phyloP scores from a whole-genome alignment of 2,797 vertebrate species.

The Telmatherina bonti region DNA sequence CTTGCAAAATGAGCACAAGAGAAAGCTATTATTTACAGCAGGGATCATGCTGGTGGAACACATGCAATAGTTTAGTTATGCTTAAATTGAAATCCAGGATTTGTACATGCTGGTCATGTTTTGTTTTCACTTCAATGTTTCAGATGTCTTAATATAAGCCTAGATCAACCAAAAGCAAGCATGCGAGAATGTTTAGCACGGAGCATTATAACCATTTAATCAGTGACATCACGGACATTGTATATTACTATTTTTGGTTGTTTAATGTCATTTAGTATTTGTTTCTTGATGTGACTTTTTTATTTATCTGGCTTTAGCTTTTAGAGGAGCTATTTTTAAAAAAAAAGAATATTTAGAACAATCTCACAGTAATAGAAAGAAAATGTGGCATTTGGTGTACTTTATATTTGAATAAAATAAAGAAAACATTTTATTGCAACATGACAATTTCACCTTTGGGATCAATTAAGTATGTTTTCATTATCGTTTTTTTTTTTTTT shows the following conservation, averaged over 20 bases:
- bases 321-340: background rate
- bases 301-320: background rate
- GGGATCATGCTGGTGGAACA: conserved; percentile 46
- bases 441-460: no score
- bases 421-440: no score
- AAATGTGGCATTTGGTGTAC: background rate
- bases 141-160: background rate
- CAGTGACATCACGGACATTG: background rate
- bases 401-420: background rate
- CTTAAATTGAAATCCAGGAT: conserved; percentile 24
- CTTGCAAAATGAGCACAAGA: conserved; percentile 62
- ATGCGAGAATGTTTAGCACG: background rate
- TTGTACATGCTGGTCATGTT: background rate
- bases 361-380: background rate
- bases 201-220: background rate
- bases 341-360: background rate
- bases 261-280: background rate
- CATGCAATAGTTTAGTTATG: conserved; percentile 61
- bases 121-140: conserved; percentile 8
- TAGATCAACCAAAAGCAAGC: background rate
- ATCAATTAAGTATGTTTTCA: no score
- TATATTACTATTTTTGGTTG: background rate
- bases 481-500: no score
- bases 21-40: conserved; percentile 62
- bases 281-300: background rate